Evolutionary conservation across 2,113 vertebrate genomes (phyloP), one percentile per base, ranked within the genome.

Genomic region (Xenopus laevis): DNA sequence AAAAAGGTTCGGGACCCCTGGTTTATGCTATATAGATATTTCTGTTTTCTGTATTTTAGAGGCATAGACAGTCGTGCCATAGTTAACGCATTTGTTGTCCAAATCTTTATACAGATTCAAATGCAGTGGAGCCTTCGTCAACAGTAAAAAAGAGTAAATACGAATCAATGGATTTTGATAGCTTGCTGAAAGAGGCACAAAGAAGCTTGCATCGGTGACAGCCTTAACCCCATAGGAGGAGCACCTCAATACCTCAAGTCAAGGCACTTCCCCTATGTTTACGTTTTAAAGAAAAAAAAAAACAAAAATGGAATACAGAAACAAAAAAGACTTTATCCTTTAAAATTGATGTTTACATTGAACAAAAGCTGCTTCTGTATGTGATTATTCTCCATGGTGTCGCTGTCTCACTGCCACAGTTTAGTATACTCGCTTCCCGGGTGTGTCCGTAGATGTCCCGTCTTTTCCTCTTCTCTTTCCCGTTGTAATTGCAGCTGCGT

Each of bases 201-300:
- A 93, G 92, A 84, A 98, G 96, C 85, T 91, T 98, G 88, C 96
- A 96, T 85, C 96, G 94, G 92, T 94, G 92, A 96, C 88, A 87
- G 91, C 92, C 92, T 93, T 92, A 93, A 89, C 89, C 88, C 87
- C 86, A 85, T 89, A 92, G 90, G 91, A 90, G 88, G 47, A 91
- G 87, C 84, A 91, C 92, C 92, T 92, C 89, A 88, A 95, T 92
- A 95, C 94, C 95, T 96, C 95, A 93, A 55, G 93, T 90, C 92
- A 95, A 95, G 95, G 94, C 94, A 88, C 95, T 95, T 95, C 92
- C 90, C 89, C 89, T 83, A 96, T 98, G 97, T 99, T 99, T 99
- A 99, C 96, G 96, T 97, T 96, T 74, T 98, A 95, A 93, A 95
- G 92, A 87, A 91, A 87, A 92, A 86, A 86, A 40, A 40, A 40